Evolutionary conservation across 2,113 vertebrate genomes (phyloP).

Genomic region (Oenanthe oenanthe): DNA sequence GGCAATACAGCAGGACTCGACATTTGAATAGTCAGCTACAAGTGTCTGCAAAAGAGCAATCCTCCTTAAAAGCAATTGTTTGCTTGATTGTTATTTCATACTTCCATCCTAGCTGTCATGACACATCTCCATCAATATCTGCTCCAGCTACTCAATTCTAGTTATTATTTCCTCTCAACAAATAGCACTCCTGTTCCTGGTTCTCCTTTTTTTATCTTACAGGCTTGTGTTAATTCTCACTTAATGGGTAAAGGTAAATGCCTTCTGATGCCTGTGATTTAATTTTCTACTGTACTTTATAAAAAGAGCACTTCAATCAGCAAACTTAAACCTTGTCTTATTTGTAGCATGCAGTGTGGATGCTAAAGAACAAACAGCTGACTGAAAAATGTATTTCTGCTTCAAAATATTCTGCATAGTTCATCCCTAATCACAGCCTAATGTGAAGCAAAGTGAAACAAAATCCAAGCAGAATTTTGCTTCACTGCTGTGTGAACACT

Average conservation of each 20-base stretch:
- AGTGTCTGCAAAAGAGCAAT: background rate
- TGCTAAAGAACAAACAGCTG: background rate
- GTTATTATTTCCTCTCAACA: background rate
- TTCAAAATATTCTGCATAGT: background rate
- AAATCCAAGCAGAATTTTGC: background rate
- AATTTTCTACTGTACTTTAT: background rate
- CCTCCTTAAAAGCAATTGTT: background rate
- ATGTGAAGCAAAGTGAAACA: background rate
- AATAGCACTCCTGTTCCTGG: background rate
- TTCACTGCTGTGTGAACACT: background rate
- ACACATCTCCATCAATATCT: background rate
- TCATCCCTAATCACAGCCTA: background rate
- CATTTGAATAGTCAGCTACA: background rate
- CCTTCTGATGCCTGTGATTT: background rate
- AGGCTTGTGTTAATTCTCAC: background rate
- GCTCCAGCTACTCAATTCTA: background rate
- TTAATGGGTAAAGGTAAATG: background rate
- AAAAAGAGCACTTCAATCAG: background rate
- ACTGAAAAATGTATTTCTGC: background rate
- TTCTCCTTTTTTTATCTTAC: background rate
- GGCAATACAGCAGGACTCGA: background rate
- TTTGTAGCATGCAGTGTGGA: background rate
- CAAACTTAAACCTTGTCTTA: background rate
- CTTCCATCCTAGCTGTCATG: background rate
- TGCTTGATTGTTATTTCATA: background rate